phyloP scores from a whole-genome alignment of 2,797 vertebrate species.

The Buphagus erythrorhynchus region DNA sequence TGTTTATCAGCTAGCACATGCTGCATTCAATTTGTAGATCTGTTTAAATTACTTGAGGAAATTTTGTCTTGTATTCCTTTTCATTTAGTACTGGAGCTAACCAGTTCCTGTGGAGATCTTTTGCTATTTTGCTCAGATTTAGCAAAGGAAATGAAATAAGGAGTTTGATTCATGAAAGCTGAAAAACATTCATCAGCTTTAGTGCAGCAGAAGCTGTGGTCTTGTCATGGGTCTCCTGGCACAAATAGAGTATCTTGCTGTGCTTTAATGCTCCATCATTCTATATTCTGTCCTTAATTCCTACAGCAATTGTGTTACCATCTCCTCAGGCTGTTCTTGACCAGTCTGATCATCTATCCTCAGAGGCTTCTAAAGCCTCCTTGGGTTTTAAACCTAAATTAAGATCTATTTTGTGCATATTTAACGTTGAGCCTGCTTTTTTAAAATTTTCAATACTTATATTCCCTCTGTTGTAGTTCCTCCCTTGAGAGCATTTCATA shows the following conservation, averaged over 20 bases:
- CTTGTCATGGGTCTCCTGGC: conserved; percentile 56
- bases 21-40: neutral
- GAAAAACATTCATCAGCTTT: conserved; percentile 65
- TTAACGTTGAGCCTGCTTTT: neutral
- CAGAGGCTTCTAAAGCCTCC: neutral
- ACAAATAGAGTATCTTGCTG: neutral
- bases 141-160: conserved; percentile 66
- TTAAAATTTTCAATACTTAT: neutral
- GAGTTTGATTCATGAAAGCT: conserved; percentile 64
- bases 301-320: neutral
- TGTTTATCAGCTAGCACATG: neutral
- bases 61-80: conserved; percentile 14
- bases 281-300: neutral
- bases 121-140: conserved; percentile 23
- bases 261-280: neutral
- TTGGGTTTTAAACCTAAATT: neutral
- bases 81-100: conserved; percentile 26
- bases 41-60: neutral
- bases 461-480: neutral
- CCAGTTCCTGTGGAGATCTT: conserved; percentile 40
- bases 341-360: neutral
- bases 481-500: neutral
- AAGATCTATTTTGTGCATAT: neutral
- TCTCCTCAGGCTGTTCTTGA: neutral
- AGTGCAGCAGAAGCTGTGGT: conserved; percentile 58